These are phyloP conservation scores for Tadarida brasiliensis DNA, from an alignment of 2,797 vertebrate species.

Conservation along the genomic window DNA sequence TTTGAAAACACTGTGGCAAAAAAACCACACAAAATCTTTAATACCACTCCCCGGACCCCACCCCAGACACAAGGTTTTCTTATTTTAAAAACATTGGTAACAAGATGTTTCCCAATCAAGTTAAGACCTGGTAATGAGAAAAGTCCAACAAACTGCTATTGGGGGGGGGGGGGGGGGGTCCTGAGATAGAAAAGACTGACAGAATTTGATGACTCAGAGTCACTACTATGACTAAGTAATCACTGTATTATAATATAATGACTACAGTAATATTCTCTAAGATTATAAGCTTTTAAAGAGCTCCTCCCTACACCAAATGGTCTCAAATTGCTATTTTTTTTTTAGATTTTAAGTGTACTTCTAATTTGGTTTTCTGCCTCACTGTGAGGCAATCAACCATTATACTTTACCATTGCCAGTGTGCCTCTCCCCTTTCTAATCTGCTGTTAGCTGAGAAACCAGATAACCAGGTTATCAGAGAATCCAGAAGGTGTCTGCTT, in stretches of 20 bases:
- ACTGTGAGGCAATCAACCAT: conserved; percentile 25
- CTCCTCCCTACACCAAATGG: background rate
- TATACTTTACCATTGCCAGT: background rate
- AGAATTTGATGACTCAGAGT: background rate
- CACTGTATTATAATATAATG: background rate
- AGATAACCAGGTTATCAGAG: conserved; percentile 78
- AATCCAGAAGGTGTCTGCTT: conserved; percentile 9
- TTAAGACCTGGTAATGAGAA: conserved; percentile 7
- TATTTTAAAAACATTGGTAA: conserved; percentile 46
- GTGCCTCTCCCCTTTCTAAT: conserved; percentile 49
- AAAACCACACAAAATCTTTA: background rate
- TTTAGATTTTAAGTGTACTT: conserved; percentile 39
- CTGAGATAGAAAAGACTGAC: conserved; percentile 4
- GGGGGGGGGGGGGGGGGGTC: background rate
- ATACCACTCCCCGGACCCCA: background rate
- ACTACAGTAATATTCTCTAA: background rate
- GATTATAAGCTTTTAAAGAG: conserved; percentile 8
- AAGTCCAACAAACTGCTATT: background rate
- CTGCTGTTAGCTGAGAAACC: conserved; percentile 43
- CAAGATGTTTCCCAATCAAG: conserved; percentile 21
- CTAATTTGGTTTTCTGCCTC: background rate
- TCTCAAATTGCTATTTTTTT: background rate
- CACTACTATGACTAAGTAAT: background rate
- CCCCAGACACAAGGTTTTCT: background rate
- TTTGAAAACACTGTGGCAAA: conserved; percentile 17